Evolutionary conservation across 2,797 vertebrate genomes (phyloP).

Genomic region (Alcedo quadribrachys): DNA sequence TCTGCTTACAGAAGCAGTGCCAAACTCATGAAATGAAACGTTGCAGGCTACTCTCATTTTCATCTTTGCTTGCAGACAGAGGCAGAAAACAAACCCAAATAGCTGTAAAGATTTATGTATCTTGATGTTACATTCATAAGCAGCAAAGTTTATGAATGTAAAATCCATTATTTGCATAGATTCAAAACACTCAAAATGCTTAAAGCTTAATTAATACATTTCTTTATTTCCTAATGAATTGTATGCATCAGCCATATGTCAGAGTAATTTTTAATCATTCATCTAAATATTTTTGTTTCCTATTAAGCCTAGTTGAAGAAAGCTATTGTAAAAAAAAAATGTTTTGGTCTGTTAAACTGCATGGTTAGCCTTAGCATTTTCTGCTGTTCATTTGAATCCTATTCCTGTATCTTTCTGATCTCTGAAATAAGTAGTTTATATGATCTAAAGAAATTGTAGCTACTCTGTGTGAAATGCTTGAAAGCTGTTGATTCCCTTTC

Average conservation of each 20-base stretch:
- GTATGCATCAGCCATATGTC: not conserved
- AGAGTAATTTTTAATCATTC: not conserved
- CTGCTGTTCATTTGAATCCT: conserved; percentile 29
- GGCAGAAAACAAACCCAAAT: not conserved
- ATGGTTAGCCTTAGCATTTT: not conserved
- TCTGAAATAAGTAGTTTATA: conserved; percentile 5
- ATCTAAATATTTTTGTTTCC: not conserved
- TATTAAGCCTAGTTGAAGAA: not conserved
- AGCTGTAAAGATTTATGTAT: not conserved
- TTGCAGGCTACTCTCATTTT: not conserved
- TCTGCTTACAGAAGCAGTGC: not conserved
- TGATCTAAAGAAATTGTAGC: not conserved
- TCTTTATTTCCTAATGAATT: not conserved
- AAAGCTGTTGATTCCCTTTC: not conserved
- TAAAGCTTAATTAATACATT: not conserved
- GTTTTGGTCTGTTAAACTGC: not conserved
- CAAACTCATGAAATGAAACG: not conserved
- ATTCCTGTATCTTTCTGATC: conserved; percentile 4
- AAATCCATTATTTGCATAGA: not conserved
- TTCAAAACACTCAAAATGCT: not conserved
- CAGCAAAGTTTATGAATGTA: not conserved
- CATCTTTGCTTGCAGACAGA: not conserved
- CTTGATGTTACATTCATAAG: not conserved
- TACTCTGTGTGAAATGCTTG: not conserved
- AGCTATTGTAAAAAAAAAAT: not conserved